These are phyloP conservation scores for Nemoura dubitans DNA, from an alignment of 2,888 invertebrate species.

Conservation along the genomic window DNA sequence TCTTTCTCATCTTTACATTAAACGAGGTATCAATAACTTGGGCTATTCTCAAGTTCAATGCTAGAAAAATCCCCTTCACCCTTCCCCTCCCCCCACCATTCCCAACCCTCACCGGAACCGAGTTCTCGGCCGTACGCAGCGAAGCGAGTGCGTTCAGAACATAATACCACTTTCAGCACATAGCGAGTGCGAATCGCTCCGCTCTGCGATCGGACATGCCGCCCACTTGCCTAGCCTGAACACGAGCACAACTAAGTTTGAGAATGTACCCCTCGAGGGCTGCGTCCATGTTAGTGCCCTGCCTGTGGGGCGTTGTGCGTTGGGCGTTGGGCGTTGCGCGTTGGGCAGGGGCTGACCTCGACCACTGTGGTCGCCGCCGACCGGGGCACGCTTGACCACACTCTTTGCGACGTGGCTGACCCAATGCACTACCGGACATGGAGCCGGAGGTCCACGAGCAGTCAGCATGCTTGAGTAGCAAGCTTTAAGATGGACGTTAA, in stretches of 20 bases:
- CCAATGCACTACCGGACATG: not conserved
- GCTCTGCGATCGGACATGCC: not conserved
- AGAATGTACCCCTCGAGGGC: constrained; percentile 22
- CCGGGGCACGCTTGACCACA: not conserved
- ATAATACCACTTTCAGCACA: not conserved
- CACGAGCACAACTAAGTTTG: constrained; percentile 1
- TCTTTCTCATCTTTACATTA: too few species aligned
- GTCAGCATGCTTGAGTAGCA: too few species aligned
- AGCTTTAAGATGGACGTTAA: too few species aligned
- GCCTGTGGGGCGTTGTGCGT: too few species aligned
- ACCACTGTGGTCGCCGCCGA: not conserved
- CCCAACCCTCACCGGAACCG: too few species aligned
- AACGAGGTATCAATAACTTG: not conserved
- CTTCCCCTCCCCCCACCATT: not conserved
- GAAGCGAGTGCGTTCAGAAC: not conserved
- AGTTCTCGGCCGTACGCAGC: not conserved
- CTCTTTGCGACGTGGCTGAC: not conserved
- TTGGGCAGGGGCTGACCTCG: not conserved
- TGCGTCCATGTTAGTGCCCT: not conserved
- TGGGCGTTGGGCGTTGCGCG: too few species aligned
- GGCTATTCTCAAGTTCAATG: not conserved
- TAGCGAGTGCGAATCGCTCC: not conserved
- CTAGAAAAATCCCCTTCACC: not conserved
- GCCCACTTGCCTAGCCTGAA: not conserved
- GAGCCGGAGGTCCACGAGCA: too few species aligned